phyloP scores from a whole-genome alignment of 2,888 invertebrate genomes.

The Drosophila lacicola region DNA sequence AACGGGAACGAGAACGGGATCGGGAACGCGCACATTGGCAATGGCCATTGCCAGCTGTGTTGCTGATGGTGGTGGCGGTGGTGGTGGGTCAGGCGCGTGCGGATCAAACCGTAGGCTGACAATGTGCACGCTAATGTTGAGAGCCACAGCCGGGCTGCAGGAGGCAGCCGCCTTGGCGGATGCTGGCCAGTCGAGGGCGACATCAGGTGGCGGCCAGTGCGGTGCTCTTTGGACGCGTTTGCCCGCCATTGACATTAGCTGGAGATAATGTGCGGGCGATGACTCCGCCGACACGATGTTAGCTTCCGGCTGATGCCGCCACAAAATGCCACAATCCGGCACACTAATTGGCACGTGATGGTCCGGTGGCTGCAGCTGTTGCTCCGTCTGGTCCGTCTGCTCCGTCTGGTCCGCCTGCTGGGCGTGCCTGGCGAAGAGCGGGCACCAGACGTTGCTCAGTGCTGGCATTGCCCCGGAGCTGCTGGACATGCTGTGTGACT shows the following conservation, averaged over 20 bases:
- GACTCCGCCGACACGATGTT: conserved; percentile 15
- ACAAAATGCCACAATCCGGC: conserved; percentile 41
- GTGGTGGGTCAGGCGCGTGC: conserved; percentile 40
- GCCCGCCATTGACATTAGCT: conserved; percentile 67
- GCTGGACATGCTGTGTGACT: conserved; percentile 34
- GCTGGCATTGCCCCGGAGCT: conserved; percentile 8
- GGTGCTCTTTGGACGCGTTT: conserved; percentile 45
- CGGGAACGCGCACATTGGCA: not conserved
- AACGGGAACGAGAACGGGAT: not conserved
- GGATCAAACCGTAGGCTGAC: conserved; percentile 64
- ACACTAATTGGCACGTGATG: conserved; percentile 58
- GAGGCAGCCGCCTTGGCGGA: conserved; percentile 19
- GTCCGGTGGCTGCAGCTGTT: conserved; percentile 14
- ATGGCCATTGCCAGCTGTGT: conserved; percentile 57
- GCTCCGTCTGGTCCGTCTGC: conserved; percentile 7
- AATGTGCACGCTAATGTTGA: conserved; percentile 62
- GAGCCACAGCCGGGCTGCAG: not conserved
- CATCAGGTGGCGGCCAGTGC: conserved; percentile 56
- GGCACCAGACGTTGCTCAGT: conserved; percentile 76
- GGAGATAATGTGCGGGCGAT: conserved; percentile 52
- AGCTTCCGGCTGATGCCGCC: conserved; percentile 61
- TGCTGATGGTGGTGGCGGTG: too few species aligned
- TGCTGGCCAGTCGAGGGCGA: conserved; percentile 31
- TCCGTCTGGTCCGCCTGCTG: not conserved
- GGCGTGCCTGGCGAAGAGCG: conserved; percentile 64